Evolutionary conservation across 2,888 invertebrate genomes (phyloP).

Genomic region (Drosophila cracens): DNA sequence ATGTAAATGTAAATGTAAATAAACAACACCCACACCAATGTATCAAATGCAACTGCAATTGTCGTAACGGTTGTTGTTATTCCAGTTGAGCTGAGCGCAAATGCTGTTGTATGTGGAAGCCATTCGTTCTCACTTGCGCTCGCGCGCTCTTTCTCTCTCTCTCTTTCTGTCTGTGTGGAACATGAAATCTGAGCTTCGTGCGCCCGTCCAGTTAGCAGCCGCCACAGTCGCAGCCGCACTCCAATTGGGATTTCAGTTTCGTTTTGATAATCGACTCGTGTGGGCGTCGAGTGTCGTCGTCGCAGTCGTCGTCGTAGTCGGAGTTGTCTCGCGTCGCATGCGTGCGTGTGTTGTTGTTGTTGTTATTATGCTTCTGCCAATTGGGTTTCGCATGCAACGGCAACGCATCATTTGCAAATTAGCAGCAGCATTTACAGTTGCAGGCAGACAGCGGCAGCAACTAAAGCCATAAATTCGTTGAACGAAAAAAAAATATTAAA

Average conservation of each 20-base stretch:
- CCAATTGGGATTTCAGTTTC: slow-evolving; percentile 64
- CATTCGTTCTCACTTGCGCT: slow-evolving; percentile 31
- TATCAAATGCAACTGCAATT: slow-evolving; percentile 40
- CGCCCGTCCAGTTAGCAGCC: slow-evolving; percentile 54
- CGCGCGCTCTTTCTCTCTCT: slow-evolving; percentile 1
- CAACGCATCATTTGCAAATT: slow-evolving; percentile 63
- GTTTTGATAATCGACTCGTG: slow-evolving; percentile 69
- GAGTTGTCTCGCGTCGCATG: slow-evolving; percentile 44
- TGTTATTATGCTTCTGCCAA: slow-evolving; percentile 37
- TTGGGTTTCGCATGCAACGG: slow-evolving; percentile 35
- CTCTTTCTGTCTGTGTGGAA: slow-evolving; percentile 47
- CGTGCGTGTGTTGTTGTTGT: slow-evolving; percentile 47
- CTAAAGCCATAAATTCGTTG: slow-evolving; percentile 46
- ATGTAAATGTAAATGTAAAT: slow-evolving; percentile 59
- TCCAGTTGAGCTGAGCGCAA: slow-evolving; percentile 53
- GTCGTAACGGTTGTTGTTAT: slow-evolving; percentile 54
- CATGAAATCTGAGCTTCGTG: slow-evolving; percentile 74
- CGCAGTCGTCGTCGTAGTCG: slow-evolving; percentile 34
- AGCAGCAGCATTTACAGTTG: slow-evolving; percentile 55
- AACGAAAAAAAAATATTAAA: slow-evolving; percentile 34
- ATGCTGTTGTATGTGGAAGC: slow-evolving; percentile 45
- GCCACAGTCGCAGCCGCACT: slow-evolving; percentile 46
- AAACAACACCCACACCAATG: slow-evolving; percentile 51
- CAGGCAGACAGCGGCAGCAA: slow-evolving; percentile 38
- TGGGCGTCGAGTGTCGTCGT: slow-evolving; percentile 63